Evolutionary conservation across 2,888 invertebrate species (phyloP), one percentile per base, ranked within the genome.

Genomic region (Nomada ferruginata): DNA sequence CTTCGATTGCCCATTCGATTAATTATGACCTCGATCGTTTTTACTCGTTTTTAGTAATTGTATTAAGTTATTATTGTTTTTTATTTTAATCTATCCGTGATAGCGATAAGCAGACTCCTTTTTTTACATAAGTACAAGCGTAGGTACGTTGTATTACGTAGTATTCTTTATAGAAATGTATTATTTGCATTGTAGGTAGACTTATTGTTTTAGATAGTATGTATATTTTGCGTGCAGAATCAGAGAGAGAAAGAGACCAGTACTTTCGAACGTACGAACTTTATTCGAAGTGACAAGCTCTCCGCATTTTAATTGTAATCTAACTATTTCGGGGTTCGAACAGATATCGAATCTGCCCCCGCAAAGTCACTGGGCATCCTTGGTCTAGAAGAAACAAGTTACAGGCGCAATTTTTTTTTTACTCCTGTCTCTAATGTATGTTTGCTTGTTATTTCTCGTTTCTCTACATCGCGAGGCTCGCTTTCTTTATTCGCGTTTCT

Each of bases 321-420:
- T 90, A 88, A 90, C 89, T 91, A 89, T 82, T 87, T 79, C 60
- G 89, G 88, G 88, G 85, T 87, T 90, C 89, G 91, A 89, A 83
- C 83, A 83, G 90, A 90, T 82, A 76, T 81, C 83, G 83, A 86
- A 90, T 91, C 87, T 83, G 83, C 89, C 90, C 91, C 82, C 89
- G 89, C 88, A 86, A 87, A 84, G 86, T 92, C 92, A 92, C 92
- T 93, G 92, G 89, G 92, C 92, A 92, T 93, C 92, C 92, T 89
- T 90, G 92, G 91, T 92, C 91, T 85, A 83, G 83, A 76, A 79
- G 29, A 73, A 76, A 75, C n/a, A 23, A 78, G 76, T 78, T 64
- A 68, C 50, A 50, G 76, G 44, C 55, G 60, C 47, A 18, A 42
- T 23, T 4, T 29, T 71, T 63, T 26, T 44, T 65, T 50, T 20